Conservation (phyloP, 53 echinoderm and acorn worm genomes). For the Stichopus horrens region DNA sequence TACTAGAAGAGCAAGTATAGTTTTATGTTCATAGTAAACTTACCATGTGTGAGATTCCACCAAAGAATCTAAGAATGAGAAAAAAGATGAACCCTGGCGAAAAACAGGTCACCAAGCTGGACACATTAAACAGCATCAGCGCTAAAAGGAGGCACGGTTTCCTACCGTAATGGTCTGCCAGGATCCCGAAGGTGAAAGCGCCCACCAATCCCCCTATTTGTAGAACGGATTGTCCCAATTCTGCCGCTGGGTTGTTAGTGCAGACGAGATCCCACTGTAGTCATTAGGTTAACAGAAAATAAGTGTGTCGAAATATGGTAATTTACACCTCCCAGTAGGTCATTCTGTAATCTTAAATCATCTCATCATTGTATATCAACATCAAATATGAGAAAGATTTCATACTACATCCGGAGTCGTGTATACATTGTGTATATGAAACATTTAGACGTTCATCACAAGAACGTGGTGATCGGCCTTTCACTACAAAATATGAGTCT, state of each 20-base stretch:
- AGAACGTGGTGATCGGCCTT: too few relatives aligned
- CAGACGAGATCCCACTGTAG: conserved; percentile 40
- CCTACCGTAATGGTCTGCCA: conserved; percentile 80
- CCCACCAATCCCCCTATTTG: conserved; percentile 88
- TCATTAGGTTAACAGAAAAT: too few relatives aligned
- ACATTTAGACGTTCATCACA: too few relatives aligned
- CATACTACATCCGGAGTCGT: too few relatives aligned
- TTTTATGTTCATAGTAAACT: neutral
- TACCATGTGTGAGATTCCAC: conserved; percentile 66
- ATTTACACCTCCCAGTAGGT: neutral
- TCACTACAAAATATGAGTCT: too few relatives aligned
- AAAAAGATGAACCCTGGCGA: conserved; percentile 69
- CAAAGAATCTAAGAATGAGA: conserved; percentile 65
- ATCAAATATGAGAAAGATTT: too few relatives aligned
- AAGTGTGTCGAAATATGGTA: neutral
- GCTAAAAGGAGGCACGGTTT: conserved; percentile 67
- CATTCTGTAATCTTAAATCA: too few relatives aligned
- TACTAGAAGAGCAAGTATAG: too few relatives aligned
- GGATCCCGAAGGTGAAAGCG: conserved; percentile 69
- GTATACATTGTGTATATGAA: too few relatives aligned
- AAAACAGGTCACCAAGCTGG: conserved; percentile 69
- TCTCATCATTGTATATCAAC: too few relatives aligned
- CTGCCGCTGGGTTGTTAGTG: conserved; percentile 9
- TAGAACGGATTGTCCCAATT: conserved; percentile 55
- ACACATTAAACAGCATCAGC: conserved; percentile 49